Evolutionary conservation across 2,113 vertebrate species (phyloP).

Genomic region (Sinosuthora webbiana): DNA sequence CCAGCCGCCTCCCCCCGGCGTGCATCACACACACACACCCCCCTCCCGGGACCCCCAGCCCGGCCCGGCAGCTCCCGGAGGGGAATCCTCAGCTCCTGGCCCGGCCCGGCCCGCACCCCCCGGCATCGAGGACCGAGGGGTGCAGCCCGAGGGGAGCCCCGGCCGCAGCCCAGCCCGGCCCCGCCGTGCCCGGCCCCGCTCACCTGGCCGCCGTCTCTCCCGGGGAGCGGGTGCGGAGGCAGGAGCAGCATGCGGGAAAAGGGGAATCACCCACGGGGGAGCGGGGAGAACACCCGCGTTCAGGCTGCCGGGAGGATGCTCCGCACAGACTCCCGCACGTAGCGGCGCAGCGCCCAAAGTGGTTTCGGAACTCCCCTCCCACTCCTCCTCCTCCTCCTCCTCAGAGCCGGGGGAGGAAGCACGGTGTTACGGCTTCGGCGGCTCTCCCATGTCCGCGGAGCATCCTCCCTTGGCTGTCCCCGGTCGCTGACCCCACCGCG

Average conservation of each 20-base stretch:
- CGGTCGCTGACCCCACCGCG: accelerated
- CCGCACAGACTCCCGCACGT: background rate
- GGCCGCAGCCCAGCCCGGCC: background rate
- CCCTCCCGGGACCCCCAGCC: background rate
- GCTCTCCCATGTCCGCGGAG: background rate
- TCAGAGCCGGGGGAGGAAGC: background rate
- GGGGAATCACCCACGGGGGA: background rate
- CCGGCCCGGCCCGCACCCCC: background rate
- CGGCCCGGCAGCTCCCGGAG: background rate
- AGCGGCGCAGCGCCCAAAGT: background rate
- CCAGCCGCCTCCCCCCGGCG: background rate
- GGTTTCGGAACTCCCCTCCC: constrained; percentile 23
- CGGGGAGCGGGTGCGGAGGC: background rate
- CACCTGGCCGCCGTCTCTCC: background rate
- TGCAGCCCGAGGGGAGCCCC: background rate
- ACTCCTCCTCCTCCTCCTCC: background rate
- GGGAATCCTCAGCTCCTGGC: background rate
- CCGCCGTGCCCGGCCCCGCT: background rate
- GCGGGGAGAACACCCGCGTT: background rate
- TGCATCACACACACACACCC: background rate
- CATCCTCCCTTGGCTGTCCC: background rate
- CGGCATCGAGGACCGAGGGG: too few species aligned
- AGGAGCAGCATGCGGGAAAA: background rate
- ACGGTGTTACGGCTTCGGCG: background rate
- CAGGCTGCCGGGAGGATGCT: background rate